Evolutionary conservation across 2,888 invertebrate species (phyloP).

Genomic region (Conus canariensis): DNA sequence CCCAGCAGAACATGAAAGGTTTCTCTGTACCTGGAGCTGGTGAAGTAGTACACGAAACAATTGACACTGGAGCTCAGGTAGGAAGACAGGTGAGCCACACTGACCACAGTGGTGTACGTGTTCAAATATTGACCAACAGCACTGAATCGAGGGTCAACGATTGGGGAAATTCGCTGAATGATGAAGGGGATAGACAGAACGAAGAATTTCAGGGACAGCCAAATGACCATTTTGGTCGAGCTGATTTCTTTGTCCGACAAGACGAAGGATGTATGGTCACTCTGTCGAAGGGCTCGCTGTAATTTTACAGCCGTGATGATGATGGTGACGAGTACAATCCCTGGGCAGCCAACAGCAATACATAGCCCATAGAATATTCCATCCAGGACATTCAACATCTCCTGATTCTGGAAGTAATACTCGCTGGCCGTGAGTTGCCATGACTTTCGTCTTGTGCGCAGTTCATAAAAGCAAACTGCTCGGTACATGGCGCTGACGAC

Average conservation of each 20-base stretch:
- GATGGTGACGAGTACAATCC: slow-evolving; percentile 11
- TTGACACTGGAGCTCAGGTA: slow-evolving; percentile 16
- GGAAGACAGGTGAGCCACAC: slow-evolving; percentile 7
- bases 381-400: not conserved
- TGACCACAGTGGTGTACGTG: not conserved
- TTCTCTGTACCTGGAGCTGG: slow-evolving; percentile 12
- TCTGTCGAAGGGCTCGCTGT: not conserved
- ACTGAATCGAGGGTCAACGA: not conserved
- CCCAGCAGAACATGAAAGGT: not conserved
- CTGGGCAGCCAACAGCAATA: not conserved
- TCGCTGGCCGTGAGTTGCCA: slow-evolving; percentile 11
- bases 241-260: slow-evolving; percentile 25
- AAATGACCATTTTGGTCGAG: slow-evolving; percentile 6
- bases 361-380: slow-evolving; percentile 20
- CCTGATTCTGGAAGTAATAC: slow-evolving; percentile 16
- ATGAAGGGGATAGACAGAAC: slow-evolving; percentile 22
- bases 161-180: not conserved
- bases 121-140: not conserved
- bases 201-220: slow-evolving; percentile 19
- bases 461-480: not conserved
- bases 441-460: not conserved
- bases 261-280: not conserved
- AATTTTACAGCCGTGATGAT: slow-evolving; percentile 29
- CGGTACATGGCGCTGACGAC: not conserved
- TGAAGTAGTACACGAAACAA: not conserved